Conservation (phyloP, 2,888 invertebrate species). For the Morinoia aosen region DNA sequence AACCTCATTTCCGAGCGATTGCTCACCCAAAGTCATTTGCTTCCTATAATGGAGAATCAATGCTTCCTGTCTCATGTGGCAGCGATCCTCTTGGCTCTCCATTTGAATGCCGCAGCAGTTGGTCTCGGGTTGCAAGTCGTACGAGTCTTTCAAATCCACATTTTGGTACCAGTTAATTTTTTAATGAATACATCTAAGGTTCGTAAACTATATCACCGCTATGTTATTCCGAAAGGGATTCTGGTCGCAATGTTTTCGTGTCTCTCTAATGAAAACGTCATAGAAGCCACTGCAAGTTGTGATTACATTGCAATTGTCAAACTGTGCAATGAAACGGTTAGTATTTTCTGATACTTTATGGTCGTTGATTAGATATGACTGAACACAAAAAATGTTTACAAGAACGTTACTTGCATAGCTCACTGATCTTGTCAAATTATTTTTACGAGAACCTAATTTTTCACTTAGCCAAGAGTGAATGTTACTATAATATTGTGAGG, state of each 20-base stretch:
- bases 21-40: slow-evolving; percentile 45
- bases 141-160: neutral
- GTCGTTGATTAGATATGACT: no score
- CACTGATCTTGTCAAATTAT: no score
- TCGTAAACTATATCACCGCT: neutral
- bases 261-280: neutral
- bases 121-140: neutral
- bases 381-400: no score
- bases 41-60: slow-evolving; percentile 32
- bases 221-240: neutral
- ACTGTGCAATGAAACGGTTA: no score
- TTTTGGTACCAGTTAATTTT: neutral
- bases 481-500: no score
- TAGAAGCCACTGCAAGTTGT: neutral
- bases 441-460: no score
- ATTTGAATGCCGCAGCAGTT: neutral
- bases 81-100: neutral
- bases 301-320: no score
- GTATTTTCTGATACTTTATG: no score
- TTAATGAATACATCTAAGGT: neutral
- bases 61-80: neutral
- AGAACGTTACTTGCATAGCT: no score
- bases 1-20: slow-evolving; percentile 45
- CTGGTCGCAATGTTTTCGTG: neutral
- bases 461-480: no score